phyloP scores from a whole-genome alignment of 2,113 vertebrate genomes.

The Dryoscopus gambensis region DNA sequence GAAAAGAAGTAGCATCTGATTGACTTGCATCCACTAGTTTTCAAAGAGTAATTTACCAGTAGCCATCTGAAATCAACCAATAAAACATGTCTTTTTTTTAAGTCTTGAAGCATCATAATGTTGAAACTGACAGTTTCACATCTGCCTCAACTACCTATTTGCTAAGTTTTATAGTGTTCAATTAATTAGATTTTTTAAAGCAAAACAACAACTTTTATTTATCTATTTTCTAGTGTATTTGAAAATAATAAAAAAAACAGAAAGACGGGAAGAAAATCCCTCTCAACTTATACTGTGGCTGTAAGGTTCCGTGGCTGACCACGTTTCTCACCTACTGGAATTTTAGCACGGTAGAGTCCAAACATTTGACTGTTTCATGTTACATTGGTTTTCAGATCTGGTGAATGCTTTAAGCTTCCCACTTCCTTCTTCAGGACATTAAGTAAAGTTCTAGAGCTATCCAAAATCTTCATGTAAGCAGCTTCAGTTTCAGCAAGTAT shows the following conservation, averaged over 20 bases:
- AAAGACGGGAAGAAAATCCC: neutral
- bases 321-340: slow-evolving; percentile 34
- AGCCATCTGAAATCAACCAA: neutral
- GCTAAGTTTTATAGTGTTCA: neutral
- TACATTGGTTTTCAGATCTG: slow-evolving; percentile 31
- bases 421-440: slow-evolving; percentile 58
- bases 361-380: neutral
- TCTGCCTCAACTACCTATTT: neutral
- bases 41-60: neutral
- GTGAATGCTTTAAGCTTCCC: slow-evolving; percentile 35
- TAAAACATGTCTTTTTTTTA: neutral
- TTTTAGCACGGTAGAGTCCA: slow-evolving; percentile 15
- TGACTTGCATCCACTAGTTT: neutral
- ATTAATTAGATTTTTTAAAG: neutral
- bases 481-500: slow-evolving; percentile 60
- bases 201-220: slow-evolving; percentile 38
- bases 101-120: neutral
- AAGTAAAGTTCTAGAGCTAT: slow-evolving; percentile 62
- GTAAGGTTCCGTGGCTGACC: neutral
- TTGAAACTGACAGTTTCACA: neutral
- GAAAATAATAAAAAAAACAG: neutral
- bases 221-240: neutral
- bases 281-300: neutral
- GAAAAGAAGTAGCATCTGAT: neutral
- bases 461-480: slow-evolving; percentile 67